These are phyloP conservation scores for Columba livia DNA, from an alignment of 2,113 vertebrate species.

Conservation along the genomic window DNA sequence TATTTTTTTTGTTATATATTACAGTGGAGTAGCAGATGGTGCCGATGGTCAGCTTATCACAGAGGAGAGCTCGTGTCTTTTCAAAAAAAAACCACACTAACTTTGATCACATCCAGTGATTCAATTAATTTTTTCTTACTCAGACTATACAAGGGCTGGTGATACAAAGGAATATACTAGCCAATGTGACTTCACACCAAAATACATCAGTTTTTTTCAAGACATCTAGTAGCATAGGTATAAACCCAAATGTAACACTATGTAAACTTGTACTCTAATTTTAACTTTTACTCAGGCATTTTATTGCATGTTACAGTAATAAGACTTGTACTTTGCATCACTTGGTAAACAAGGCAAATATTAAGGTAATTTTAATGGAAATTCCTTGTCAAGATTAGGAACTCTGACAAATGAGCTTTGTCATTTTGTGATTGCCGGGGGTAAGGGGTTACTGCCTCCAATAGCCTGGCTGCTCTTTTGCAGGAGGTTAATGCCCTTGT, in stretches of 20 bases:
- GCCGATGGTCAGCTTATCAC: fast-evolving
- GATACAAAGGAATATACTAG: not conserved
- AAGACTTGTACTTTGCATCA: not conserved
- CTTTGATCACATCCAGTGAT: not conserved
- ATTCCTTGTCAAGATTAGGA: not conserved
- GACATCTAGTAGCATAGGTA: not conserved
- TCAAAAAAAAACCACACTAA: not conserved
- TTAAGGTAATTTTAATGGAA: constrained; percentile 1
- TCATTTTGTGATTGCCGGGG: not conserved
- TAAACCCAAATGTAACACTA: not conserved
- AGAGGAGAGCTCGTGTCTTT: not conserved
- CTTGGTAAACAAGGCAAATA: constrained; percentile 9
- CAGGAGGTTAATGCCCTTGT: not conserved
- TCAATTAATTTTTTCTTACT: not conserved
- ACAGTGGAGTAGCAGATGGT: not conserved
- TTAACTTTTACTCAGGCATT: not conserved
- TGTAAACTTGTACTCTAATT: not conserved
- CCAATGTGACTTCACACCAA: not conserved
- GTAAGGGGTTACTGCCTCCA: not conserved
- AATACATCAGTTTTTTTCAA: not conserved
- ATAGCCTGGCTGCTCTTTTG: not conserved
- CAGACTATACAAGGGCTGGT: not conserved
- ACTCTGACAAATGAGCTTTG: not conserved
- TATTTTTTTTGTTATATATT: not conserved
- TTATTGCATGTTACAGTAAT: not conserved